phyloP scores from a whole-genome alignment of 2,113 vertebrate genomes.

The Eubucco bourcierii region DNA sequence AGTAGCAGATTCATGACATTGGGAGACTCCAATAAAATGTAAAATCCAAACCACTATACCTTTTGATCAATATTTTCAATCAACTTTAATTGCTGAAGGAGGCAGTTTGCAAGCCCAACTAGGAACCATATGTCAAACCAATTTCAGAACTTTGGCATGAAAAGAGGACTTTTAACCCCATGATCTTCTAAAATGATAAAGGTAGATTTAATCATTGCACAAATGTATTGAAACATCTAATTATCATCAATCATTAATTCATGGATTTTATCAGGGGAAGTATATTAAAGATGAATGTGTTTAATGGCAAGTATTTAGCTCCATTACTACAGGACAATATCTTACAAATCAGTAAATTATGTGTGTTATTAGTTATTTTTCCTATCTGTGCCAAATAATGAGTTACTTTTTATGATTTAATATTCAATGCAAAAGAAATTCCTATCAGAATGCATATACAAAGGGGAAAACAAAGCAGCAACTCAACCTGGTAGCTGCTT shows the following conservation, averaged over 20 bases:
- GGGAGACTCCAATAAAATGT: background rate
- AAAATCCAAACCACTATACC: background rate
- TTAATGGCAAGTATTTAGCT: background rate
- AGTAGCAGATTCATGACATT: background rate
- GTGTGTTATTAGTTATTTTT: background rate
- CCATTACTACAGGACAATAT: background rate
- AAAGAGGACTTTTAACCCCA: background rate
- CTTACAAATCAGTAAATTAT: background rate
- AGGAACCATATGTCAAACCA: background rate
- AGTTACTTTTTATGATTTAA: background rate
- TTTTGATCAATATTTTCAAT: slow-evolving; percentile 11
- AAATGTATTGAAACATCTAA: slow-evolving; percentile 23
- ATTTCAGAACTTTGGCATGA: background rate
- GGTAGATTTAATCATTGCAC: background rate
- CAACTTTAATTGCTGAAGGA: slow-evolving; percentile 23
- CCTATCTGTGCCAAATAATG: background rate
- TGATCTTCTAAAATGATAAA: background rate
- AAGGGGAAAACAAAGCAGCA: background rate
- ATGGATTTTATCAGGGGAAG: background rate
- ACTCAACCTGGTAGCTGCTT: background rate
- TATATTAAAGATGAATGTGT: background rate
- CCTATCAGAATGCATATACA: background rate
- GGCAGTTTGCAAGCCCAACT: background rate
- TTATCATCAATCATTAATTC: background rate
- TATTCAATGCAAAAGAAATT: background rate